Conservation (phyloP, 2,888 invertebrate genomes). For the Julus scandinavius region DNA sequence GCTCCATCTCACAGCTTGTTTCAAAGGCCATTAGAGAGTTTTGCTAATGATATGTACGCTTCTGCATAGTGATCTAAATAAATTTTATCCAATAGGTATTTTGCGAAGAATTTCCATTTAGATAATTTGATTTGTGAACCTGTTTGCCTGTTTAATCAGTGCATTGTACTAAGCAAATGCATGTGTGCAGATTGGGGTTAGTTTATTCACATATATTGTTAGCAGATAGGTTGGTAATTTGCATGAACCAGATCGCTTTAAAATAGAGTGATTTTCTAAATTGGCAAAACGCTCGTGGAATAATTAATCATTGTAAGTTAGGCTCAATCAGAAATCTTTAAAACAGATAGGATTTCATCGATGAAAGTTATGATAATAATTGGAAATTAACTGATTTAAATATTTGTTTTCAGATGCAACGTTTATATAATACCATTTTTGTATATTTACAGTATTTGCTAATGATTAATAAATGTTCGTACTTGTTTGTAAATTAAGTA, state of each 20-base stretch:
- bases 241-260: not conserved
- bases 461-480: too few species aligned
- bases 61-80: not conserved
- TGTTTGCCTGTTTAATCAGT: slow-evolving; percentile 16
- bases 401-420: too few species aligned
- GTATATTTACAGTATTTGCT: too few species aligned
- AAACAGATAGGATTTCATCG: too few species aligned
- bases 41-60: not conserved
- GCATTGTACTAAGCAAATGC: not conserved
- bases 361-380: too few species aligned
- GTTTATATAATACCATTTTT: too few species aligned
- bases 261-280: too few species aligned
- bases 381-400: too few species aligned
- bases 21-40: not conserved
- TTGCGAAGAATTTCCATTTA: not conserved
- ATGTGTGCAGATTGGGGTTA: not conserved
- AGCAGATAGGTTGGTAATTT: not conserved
- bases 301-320: not conserved
- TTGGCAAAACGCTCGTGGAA: not conserved
- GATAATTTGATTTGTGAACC: not conserved
- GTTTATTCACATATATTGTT: not conserved
- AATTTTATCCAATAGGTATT: not conserved
- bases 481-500: too few species aligned
- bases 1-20: not conserved
- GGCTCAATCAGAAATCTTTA: too few species aligned